Conservation (phyloP, 2,797 vertebrate genomes). For the Atherinosoma microstoma region DNA sequence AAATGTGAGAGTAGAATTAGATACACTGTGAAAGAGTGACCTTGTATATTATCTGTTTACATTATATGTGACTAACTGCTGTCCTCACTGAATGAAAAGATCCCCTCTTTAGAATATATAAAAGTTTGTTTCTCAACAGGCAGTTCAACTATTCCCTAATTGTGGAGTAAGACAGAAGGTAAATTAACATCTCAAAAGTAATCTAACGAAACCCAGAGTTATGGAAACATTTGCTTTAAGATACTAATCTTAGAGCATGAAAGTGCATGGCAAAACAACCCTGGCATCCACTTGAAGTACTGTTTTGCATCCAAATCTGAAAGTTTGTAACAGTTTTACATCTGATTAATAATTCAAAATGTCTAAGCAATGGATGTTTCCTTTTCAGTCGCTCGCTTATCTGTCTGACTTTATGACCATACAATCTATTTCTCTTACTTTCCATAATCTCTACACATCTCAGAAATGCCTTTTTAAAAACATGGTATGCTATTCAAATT, state of each 20-base stretch:
- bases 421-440: not conserved
- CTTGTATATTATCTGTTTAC: constrained; percentile 18
- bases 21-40: constrained; percentile 1
- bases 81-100: not conserved
- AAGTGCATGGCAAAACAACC: constrained; percentile 48
- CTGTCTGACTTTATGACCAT: constrained; percentile 19
- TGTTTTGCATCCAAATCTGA: constrained; percentile 18
- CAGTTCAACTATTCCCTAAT: constrained; percentile 79
- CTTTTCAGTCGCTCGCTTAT: constrained; percentile 17
- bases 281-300: constrained; percentile 35
- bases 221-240: not conserved
- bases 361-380: constrained; percentile 10
- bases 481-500: not conserved
- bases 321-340: constrained; percentile 13
- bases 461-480: not conserved
- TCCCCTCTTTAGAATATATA: constrained; percentile 35
- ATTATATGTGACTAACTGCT: constrained; percentile 1
- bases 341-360: constrained; percentile 25
- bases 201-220: constrained; percentile 9
- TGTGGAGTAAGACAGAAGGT: constrained; percentile 81
- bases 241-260: constrained; percentile 34
- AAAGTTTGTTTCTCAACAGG: constrained; percentile 71
- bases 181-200: constrained; percentile 50
- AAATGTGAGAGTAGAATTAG: constrained; percentile 29
- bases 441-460: not conserved